Conservation (phyloP, 2,888 invertebrate genomes). For the Elysia crispata region DNA sequence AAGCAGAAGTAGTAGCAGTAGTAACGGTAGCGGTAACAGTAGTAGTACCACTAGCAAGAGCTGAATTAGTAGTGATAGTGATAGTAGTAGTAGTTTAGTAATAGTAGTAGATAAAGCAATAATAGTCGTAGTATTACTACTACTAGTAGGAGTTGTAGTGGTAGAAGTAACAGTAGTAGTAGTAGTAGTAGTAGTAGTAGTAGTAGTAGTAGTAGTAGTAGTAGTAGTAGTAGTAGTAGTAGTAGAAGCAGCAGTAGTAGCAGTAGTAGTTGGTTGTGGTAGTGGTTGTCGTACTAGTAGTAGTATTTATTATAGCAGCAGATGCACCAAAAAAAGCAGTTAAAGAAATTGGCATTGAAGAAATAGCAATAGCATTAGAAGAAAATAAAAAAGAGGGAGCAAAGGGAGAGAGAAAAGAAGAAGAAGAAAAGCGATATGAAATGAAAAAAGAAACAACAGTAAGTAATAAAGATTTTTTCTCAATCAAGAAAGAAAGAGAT, state of each 20-base stretch:
- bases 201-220: too few species aligned
- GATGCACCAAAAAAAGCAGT: too few species aligned
- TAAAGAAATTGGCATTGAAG: too few species aligned
- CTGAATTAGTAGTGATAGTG: constrained; percentile 15
- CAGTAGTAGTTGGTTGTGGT: background rate
- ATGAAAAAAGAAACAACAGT: too few species aligned
- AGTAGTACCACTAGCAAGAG: constrained; percentile 20
- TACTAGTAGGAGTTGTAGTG: constrained; percentile 16
- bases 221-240: too few species aligned
- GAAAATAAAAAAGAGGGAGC: too few species aligned
- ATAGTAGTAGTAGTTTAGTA: constrained; percentile 25
- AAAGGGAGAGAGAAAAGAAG: too few species aligned
- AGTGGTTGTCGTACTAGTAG: background rate
- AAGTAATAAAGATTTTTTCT: too few species aligned
- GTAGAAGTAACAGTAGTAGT: constrained; percentile 18
- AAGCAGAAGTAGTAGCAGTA: constrained; percentile 9
- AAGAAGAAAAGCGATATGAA: too few species aligned
- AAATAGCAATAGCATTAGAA: too few species aligned
- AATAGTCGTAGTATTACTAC: constrained; percentile 29
- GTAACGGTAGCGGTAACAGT: background rate
- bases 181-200: constrained; percentile 10
- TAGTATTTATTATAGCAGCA: background rate
- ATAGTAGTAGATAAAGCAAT: constrained; percentile 14
- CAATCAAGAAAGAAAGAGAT: too few species aligned
- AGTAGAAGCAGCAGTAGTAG: too few species aligned